Percentiles rank a stretch among this genome's conserved stretches.
These are phyloP conservation scores for Cheiracanthium punctorium DNA, from an alignment of 2,888 invertebrate species.

Conservation along the genomic window DNA sequence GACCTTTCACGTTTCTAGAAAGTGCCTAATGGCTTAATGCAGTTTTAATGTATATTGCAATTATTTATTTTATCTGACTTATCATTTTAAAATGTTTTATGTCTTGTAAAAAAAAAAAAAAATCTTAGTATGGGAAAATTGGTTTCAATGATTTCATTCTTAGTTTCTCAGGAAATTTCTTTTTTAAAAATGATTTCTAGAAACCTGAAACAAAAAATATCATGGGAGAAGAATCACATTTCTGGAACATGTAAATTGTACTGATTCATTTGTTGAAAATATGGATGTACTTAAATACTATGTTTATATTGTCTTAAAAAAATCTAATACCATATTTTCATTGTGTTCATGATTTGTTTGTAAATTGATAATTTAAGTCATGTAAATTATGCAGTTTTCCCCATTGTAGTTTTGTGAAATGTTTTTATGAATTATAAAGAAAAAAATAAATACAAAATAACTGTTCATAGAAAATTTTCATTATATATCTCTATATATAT, in stretches of 20 bases:
- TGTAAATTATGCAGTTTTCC: constrained; percentile 11
- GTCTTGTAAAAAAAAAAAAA: neutral
- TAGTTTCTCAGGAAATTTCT: neutral
- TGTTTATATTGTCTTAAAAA: neutral
- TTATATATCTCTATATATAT: constrained; percentile 45
- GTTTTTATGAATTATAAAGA: neutral
- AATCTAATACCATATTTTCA: neutral
- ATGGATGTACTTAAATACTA: neutral
- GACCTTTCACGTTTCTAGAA: constrained; percentile 41
- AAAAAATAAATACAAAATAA: neutral
- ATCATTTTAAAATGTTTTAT: neutral
- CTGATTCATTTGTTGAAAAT: neutral
- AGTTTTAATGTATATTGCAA: constrained; percentile 30
- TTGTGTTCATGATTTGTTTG: neutral
- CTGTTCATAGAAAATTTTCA: constrained; percentile 27
- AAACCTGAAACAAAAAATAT: neutral
- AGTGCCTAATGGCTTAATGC: constrained; percentile 66
- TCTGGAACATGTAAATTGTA: neutral
- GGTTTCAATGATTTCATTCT: neutral
- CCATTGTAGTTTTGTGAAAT: constrained; percentile 1
- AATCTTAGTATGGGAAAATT: neutral
- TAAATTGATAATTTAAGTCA: constrained; percentile 5
- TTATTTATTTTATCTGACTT: constrained; percentile 8
- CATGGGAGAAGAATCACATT: neutral
- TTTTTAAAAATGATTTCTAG: neutral